Evolutionary conservation across 2,797 vertebrate genomes (phyloP).

Genomic region (Atherinosoma microstoma): DNA sequence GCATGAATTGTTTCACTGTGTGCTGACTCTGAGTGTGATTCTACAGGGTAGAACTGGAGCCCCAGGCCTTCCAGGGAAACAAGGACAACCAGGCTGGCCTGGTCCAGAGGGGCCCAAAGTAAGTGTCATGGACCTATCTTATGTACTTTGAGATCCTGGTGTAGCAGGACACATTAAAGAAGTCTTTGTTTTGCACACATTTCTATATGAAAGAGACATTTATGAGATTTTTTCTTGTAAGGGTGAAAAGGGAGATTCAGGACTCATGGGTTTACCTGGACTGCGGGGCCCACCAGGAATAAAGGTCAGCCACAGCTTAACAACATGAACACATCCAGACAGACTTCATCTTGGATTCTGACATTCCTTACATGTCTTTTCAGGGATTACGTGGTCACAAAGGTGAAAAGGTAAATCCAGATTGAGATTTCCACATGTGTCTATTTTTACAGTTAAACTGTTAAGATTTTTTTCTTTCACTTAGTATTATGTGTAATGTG

Average conservation of each 20-base stretch:
- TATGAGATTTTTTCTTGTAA: slow-evolving; percentile 20
- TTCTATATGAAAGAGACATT: background rate
- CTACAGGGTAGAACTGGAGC: slow-evolving; percentile 91
- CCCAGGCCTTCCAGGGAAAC: slow-evolving; percentile 91
- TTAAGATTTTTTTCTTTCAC: background rate
- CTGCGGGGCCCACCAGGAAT: slow-evolving; percentile 91
- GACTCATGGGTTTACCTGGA: slow-evolving; percentile 91
- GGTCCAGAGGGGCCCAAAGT: slow-evolving; percentile 90
- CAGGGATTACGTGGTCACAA: slow-evolving; percentile 79
- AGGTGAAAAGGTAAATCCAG: slow-evolving; percentile 72
- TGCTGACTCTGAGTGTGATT: slow-evolving; percentile 42
- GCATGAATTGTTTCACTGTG: background rate
- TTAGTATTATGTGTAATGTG: background rate
- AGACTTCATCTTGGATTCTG: background rate
- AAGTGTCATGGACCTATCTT: background rate
- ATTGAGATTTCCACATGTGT: background rate
- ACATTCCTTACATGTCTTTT: slow-evolving; percentile 6
- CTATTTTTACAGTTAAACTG: background rate
- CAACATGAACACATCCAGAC: background rate
- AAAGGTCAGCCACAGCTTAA: slow-evolving; percentile 80
- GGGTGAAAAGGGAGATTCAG: slow-evolving; percentile 81
- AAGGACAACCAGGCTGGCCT: slow-evolving; percentile 87
- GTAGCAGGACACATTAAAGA: background rate
- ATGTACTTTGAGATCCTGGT: background rate
- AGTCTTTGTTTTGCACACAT: background rate